These are phyloP conservation scores for Unio pictorum DNA, from an alignment of 2,888 invertebrate species.

Conservation along the genomic window DNA sequence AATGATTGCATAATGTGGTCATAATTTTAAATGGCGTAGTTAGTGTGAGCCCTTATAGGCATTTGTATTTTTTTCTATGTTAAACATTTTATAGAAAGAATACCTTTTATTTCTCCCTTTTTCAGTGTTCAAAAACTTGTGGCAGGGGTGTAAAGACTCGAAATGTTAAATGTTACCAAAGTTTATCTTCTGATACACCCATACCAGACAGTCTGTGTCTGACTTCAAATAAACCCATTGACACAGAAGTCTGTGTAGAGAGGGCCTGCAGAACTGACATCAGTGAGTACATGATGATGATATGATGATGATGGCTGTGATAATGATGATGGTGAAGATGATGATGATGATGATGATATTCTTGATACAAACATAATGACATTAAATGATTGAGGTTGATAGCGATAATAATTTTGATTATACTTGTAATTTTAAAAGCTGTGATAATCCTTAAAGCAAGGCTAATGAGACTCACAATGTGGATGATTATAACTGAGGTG, in stretches of 20 bases:
- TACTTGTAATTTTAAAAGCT: too few relatives aligned
- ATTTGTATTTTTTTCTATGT: not conserved
- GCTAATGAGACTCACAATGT: too few relatives aligned
- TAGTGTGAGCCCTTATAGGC: not conserved
- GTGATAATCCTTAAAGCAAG: too few relatives aligned
- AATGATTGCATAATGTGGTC: too few relatives aligned
- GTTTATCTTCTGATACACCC: conserved; percentile 14
- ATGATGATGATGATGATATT: too few relatives aligned
- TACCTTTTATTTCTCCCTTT: not conserved
- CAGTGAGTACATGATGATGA: conserved; percentile 23
- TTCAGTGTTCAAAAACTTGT: conserved; percentile 55
- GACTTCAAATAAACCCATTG: conserved; percentile 31
- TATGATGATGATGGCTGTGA: too few relatives aligned
- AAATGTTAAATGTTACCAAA: conserved; percentile 40
- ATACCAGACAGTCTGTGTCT: conserved; percentile 34
- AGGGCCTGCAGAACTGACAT: conserved; percentile 43
- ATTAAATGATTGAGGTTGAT: too few relatives aligned
- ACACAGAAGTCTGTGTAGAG: conserved; percentile 38
- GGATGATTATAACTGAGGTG: too few relatives aligned
- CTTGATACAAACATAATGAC: too few relatives aligned
- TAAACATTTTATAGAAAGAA: not conserved
- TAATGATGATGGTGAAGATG: too few relatives aligned
- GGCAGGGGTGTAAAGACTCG: conserved; percentile 44
- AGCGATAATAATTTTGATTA: too few relatives aligned
- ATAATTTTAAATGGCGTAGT: too few relatives aligned